Evolutionary conservation across 2,888 invertebrate species (phyloP), one percentile per base, ranked within the genome.

Genomic region (Leistus spinibarbis): DNA sequence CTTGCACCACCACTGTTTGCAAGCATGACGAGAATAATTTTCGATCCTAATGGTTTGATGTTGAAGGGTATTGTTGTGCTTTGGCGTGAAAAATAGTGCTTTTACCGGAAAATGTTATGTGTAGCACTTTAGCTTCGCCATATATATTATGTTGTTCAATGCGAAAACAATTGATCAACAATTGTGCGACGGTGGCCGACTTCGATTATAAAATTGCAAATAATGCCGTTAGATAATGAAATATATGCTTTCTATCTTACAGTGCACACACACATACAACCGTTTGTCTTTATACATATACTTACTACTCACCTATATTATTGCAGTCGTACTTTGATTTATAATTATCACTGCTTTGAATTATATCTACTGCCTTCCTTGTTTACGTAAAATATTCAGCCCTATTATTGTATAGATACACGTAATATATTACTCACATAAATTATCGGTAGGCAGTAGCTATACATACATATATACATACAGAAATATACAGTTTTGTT

Each of bases 201-300:
- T 74, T 62, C 57, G 73, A 74, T 74, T 74, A 75, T 75, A 75
- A 75, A 75, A 75, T 56, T 75, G 63, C 63, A 54, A 64, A 64
- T 69, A 68, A 69, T 75, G 69, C 75, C 75, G 75, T 75, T 75
- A 75, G 75, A 75, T 69, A 75, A 75, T 75, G 75, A 75, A 75
- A 75, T 75, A 75, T 75, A 69, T 69, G 75, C 75, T 75, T 75
- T 69, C 69, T 75, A 75, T 66, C 67, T 40, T 40, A 40, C 40
- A 40, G 40, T 40, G 40, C 40, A 40, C 40, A 13, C 40, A 40
- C 40, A 40, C 40, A 40, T 40, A 40, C 40, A 40, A 40, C 19
- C 2, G 60, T 60, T 20, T 60, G 20, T 22, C n/a, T 23, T 23
- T 64, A 64, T 64, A 63, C n/a, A n/a, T n/a, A n/a, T n/a, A n/a